phyloP scores from a whole-genome alignment of 2,113 vertebrate species.

The Lasiurus cinereus region DNA sequence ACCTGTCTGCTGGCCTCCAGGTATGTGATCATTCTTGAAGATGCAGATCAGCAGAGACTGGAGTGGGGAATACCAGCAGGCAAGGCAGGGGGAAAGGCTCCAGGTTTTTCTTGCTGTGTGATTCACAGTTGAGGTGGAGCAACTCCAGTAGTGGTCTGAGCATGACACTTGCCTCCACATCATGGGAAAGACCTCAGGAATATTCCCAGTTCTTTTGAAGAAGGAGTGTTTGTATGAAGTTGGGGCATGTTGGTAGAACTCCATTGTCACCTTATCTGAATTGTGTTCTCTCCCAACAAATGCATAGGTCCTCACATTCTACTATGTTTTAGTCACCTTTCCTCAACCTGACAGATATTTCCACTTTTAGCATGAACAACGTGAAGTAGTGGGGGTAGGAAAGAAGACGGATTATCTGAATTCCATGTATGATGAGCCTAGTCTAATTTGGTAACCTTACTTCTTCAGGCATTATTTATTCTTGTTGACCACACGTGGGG shows the following conservation, averaged over 20 bases:
- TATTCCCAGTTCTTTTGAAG: background rate
- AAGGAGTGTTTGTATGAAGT: background rate
- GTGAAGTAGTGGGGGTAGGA: background rate
- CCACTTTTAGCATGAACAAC: background rate
- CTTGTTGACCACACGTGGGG: background rate
- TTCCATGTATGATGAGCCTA: background rate
- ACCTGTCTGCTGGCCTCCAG: background rate
- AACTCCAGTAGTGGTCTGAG: background rate
- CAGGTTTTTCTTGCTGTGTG: background rate
- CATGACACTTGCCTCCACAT: background rate
- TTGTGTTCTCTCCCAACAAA: background rate
- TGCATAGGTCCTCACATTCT: background rate
- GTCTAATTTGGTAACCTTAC: background rate
- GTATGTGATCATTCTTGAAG: background rate
- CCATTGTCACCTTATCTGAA: background rate
- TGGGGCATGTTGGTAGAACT: background rate
- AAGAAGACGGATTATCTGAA: background rate
- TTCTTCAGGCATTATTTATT: conserved; percentile 28
- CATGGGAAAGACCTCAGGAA: background rate
- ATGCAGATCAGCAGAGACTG: background rate
- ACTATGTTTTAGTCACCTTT: background rate
- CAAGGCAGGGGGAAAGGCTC: background rate
- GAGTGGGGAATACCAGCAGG: background rate
- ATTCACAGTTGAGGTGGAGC: background rate
- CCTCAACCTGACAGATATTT: background rate